These are phyloP conservation scores for Theonella swinhoei DNA, from an alignment of 37 sponge, comb jelly and placozoan species.

Conservation along the genomic window DNA sequence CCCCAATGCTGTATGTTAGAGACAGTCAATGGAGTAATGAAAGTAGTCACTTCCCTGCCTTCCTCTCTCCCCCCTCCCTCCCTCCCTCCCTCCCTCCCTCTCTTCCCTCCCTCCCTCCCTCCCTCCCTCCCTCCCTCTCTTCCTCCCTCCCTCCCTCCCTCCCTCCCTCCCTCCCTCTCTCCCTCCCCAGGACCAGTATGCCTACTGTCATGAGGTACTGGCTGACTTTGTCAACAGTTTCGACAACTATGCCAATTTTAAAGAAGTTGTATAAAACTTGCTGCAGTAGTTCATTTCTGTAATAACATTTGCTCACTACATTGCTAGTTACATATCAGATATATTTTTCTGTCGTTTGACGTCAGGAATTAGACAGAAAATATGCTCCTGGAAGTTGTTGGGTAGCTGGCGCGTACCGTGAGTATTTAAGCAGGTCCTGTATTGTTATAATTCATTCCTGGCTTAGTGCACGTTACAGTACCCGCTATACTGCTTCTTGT, in stretches of 20 bases:
- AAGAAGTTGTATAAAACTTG: conserved; percentile 31
- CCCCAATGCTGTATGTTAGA: conserved; percentile 40
- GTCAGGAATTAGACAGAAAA: too few species aligned
- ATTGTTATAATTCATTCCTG: too few species aligned
- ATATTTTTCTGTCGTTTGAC: too few species aligned
- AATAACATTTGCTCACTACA: too few species aligned
- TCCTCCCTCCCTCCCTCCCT: not conserved
- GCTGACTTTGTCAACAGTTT: conserved; percentile 63
- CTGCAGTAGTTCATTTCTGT: too few species aligned
- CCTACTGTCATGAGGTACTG: conserved; percentile 52
- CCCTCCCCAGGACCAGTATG: conserved; percentile 52
- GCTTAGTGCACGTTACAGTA: too few species aligned
- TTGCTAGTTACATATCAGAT: too few species aligned
- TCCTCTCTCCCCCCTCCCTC: not conserved
- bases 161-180: not conserved
- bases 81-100: not conserved
- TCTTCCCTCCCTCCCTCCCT: not conserved
- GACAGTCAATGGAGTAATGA: not conserved
- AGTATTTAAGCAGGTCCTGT: too few species aligned
- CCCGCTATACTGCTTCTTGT: too few species aligned
- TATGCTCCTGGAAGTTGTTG: too few species aligned
- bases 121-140: not conserved
- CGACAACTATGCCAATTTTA: conserved; percentile 66
- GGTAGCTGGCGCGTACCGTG: too few species aligned
- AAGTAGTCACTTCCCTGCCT: not conserved